Evolutionary conservation across 2,888 invertebrate genomes (phyloP).

Genomic region (Rhodophaea formosa): DNA sequence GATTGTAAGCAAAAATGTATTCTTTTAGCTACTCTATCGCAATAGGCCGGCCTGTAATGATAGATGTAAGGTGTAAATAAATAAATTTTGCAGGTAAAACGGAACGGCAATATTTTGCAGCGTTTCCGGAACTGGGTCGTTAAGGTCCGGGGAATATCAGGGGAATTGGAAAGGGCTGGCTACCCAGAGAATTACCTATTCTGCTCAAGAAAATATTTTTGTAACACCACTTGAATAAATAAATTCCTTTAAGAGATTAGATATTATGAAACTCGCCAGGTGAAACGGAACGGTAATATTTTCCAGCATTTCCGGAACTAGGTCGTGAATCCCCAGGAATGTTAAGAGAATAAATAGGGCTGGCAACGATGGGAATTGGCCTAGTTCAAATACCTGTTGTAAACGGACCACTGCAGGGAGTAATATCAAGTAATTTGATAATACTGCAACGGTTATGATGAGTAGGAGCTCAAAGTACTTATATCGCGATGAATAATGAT

Average conservation of each 20-base stretch:
- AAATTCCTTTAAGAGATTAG: background rate
- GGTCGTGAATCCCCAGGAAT: slow-evolving; percentile 41
- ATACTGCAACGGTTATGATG: no score
- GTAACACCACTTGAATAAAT: no score
- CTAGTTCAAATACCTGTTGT: no score
- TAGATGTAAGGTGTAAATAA: no score
- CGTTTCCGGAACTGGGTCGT: slow-evolving; percentile 37
- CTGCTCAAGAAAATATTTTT: no score
- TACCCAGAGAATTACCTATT: background rate
- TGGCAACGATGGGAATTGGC: slow-evolving; percentile 21
- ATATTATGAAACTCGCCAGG: slow-evolving; percentile 9
- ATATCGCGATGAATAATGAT: no score
- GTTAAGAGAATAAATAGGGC: slow-evolving; percentile 35
- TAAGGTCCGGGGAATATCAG: slow-evolving; percentile 35
- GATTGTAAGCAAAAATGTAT: no score
- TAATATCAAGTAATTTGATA: background rate
- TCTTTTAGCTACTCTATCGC: no score
- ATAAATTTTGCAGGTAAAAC: no score
- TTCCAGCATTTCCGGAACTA: slow-evolving; percentile 30
- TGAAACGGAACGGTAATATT: slow-evolving; percentile 29
- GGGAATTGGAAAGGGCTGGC: slow-evolving; percentile 36
- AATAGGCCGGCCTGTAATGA: no score
- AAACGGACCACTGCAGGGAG: background rate
- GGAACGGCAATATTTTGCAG: slow-evolving; percentile 32
- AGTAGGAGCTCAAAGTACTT: no score